phyloP scores from a whole-genome alignment of 2,888 invertebrate species.

The Andrena camellia region DNA sequence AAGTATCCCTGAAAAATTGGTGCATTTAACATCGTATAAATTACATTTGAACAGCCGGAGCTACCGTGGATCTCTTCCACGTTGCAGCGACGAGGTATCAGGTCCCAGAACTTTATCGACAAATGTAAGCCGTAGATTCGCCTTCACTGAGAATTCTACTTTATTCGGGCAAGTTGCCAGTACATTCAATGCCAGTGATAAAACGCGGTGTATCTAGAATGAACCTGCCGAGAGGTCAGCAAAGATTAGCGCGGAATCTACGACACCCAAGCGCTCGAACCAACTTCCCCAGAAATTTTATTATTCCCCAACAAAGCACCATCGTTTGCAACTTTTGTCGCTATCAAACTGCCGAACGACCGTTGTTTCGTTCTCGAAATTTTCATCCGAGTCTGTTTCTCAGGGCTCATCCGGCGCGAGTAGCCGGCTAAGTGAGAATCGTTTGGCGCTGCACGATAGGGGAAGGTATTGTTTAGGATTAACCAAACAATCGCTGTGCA shows the following conservation, averaged over 20 bases:
- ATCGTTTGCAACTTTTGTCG: not conserved
- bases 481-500: constrained; percentile 15
- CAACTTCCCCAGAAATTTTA: too few species aligned
- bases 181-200: not conserved
- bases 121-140: too few species aligned
- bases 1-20: not conserved
- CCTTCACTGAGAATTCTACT: too few species aligned
- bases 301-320: not conserved
- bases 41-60: too few species aligned
- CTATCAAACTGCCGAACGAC: not conserved
- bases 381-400: not conserved
- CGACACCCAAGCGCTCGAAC: too few species aligned
- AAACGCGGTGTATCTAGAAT: not conserved
- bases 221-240: not conserved
- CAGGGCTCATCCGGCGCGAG: not conserved
- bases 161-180: too few species aligned
- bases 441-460: constrained; percentile 6
- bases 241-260: too few species aligned
- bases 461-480: not conserved
- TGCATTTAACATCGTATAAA: too few species aligned
- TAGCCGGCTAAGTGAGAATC: constrained; percentile 1
- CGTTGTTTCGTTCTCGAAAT: not conserved
- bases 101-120: too few species aligned
- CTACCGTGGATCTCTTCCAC: too few species aligned
- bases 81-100: too few species aligned